Evolutionary conservation across 92 coral and sea anemone species (phyloP), one percentile per base, ranked within the genome.

Genomic region (Porites evermanni): DNA sequence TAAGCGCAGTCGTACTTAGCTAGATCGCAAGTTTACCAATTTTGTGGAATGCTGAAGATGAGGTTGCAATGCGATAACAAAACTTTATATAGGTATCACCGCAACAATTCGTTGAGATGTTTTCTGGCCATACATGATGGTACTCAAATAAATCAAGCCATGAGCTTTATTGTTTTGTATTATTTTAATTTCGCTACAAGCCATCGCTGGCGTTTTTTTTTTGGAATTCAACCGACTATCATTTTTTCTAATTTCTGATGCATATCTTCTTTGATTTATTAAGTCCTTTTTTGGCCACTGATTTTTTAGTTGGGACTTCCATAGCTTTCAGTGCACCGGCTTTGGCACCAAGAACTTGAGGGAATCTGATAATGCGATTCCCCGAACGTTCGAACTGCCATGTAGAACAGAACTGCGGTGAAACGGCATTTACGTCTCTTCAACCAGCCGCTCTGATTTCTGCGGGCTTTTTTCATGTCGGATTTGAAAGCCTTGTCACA

Each of bases 301-400:
- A 11, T 11, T 56, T 56, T 56, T 56, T 56, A 56, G 61, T n/a
- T n/a, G n/a, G n/a, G n/a, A n/a, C n/a, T n/a, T n/a, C 0, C 17
- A 11, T 56, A 11, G 13, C 2, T 11, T 18, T 63, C 16, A 63
- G 67, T 63, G 20, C 67, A 63, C 67, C 67, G 8, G n/a, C n/a
- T 63, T 19, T 63, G 16, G 67, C 67, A 63, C 67, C 67, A 63
- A 7, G 67, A 63, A 3, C 67, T 63, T 19, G 67, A 63, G 67
- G 21, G 67, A 63, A 11, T 63, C 67, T 1, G 14, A 63, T 63
- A 63, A 2, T 63, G 67, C 16, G 67, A 19, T 63, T 13, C 3
- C 17, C 19, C 67, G 67, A 63, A 63, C 67, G 21, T 63, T 63
- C 67, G 67, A 63, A 63, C 67, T 13, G 67, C 67, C 67, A 63